Conservation (phyloP, 1,140 invertebrate genomes). For the Orchesella cincta region DNA sequence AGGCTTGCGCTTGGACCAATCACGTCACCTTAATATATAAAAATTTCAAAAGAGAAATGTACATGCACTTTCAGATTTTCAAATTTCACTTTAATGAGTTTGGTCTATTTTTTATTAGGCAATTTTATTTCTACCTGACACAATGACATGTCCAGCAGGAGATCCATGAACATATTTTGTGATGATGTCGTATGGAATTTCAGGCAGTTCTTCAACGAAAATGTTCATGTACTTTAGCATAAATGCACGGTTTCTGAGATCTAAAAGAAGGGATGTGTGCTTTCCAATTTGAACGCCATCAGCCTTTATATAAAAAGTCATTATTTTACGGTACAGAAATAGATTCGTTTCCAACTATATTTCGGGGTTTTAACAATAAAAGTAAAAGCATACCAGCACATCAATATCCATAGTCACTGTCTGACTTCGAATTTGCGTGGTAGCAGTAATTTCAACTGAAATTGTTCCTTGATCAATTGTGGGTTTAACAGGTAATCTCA, state of each 20-base stretch:
- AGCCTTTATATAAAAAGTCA: constrained; percentile 53
- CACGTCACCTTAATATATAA: constrained; percentile 60
- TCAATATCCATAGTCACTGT: constrained; percentile 56
- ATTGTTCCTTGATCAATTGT: constrained; percentile 59
- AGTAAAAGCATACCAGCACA: constrained; percentile 55
- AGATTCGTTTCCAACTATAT: not conserved
- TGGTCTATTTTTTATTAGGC: too few relatives aligned
- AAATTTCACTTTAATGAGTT: too few relatives aligned
- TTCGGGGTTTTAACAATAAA: not conserved
- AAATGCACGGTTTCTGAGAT: constrained; percentile 63
- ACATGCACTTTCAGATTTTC: too few relatives aligned
- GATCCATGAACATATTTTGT: constrained; percentile 63
- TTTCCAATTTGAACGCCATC: constrained; percentile 64
- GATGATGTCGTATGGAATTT: constrained; percentile 62
- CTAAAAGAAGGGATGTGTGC: constrained; percentile 65
- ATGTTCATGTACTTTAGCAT: constrained; percentile 64
- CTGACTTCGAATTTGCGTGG: constrained; percentile 61
- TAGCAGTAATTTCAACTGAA: constrained; percentile 60
- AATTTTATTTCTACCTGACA: too few relatives aligned
- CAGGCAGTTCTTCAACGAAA: constrained; percentile 63
- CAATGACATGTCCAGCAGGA: constrained; percentile 55
- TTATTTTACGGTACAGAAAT: not conserved
- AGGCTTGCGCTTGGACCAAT: constrained; percentile 59
- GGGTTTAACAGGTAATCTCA: constrained; percentile 56
- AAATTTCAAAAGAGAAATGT: not conserved